phyloP scores from a whole-genome alignment of 2,113 vertebrate genomes.

The Pholis gunnellus region DNA sequence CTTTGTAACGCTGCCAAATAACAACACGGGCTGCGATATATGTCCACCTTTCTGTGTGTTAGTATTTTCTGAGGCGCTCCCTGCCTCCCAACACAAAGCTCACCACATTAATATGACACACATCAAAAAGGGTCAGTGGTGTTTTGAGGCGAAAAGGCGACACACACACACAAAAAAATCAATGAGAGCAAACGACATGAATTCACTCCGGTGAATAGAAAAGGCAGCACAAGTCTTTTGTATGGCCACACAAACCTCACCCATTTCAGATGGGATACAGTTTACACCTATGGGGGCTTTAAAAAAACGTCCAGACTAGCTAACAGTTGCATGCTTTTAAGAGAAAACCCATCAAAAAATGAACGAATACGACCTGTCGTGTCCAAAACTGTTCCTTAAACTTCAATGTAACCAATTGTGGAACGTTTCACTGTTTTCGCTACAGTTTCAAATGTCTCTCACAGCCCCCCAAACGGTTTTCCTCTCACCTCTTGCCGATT shows the following conservation, averaged over 20 bases:
- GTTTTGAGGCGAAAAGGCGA: slow-evolving; percentile 8
- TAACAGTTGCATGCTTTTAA: slow-evolving; percentile 30
- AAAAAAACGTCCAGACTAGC: slow-evolving; percentile 5
- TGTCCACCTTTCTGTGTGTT: slow-evolving; percentile 31
- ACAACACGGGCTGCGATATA: slow-evolving; percentile 30
- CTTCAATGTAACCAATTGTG: slow-evolving; percentile 59
- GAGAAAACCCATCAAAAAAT: not conserved
- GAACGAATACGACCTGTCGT: not conserved
- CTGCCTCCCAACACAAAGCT: slow-evolving; percentile 35
- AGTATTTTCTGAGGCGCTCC: slow-evolving; percentile 14
- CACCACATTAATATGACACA: not conserved
- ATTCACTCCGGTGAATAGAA: slow-evolving; percentile 21
- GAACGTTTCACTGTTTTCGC: slow-evolving; percentile 51
- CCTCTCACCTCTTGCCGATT: slow-evolving; percentile 72
- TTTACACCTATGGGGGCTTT: slow-evolving; percentile 58
- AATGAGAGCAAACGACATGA: slow-evolving; percentile 27
- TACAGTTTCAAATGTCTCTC: slow-evolving; percentile 56
- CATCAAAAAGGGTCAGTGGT: not conserved
- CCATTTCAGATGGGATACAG: slow-evolving; percentile 58
- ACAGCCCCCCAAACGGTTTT: slow-evolving; percentile 39
- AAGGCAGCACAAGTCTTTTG: slow-evolving; percentile 67
- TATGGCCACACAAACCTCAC: slow-evolving; percentile 71
- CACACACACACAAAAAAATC: not conserved
- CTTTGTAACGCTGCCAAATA: slow-evolving; percentile 61
- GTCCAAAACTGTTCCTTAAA: slow-evolving; percentile 49